Evolutionary conservation across 2,888 invertebrate species (phyloP), one percentile per base, ranked within the genome.

Genomic region (Pammene fasciana): DNA sequence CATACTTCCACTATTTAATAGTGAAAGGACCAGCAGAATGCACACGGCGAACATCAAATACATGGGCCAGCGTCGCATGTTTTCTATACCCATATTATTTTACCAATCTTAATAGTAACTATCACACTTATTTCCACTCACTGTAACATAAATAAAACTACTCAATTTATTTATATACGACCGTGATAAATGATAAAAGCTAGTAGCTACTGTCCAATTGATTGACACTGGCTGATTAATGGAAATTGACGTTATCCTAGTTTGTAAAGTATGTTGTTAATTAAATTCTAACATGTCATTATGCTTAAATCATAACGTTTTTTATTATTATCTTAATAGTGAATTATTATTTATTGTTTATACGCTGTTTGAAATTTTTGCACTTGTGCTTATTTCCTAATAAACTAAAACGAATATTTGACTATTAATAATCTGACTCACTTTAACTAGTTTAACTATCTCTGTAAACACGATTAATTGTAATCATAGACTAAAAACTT

Each of bases 61-160:
- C 86, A 90, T 87, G 38, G 92, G 92, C 92, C 92, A 92, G 70
- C 92, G 92, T 83, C 92, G 91, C 92, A 92, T 91, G 80, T 89
- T 92, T 86, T 92, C 92, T 76, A 92, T 86, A 77, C 92, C 92
- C 92, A 92, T 92, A 79, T 78, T 86, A 75, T 68, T 74, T 67
- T 13, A 45, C 45, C 64, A 46, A 26, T 59, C 45, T 18, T 45
- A 68, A 67, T 54, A 38, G 45, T 18, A 65, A 38, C 36, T 59
- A 48, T 48, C 50, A 43, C 50, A 50, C 43, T 34, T 62, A 45
- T 45, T 36, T 43, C 11, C 14, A 61, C 55, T 68, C 56, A 68
- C 43, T 59, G 41, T 45, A 59, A 18, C 46, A 48, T 60, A 50
- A 68, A 38, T 60, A 48, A 38, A 60, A 8, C 11, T 34, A 54